Percentiles rank a stretch among this genome's conserved stretches.
Conservation (phyloP, 2,113 vertebrate species). For the Chaetodon trifascialis region DNA sequence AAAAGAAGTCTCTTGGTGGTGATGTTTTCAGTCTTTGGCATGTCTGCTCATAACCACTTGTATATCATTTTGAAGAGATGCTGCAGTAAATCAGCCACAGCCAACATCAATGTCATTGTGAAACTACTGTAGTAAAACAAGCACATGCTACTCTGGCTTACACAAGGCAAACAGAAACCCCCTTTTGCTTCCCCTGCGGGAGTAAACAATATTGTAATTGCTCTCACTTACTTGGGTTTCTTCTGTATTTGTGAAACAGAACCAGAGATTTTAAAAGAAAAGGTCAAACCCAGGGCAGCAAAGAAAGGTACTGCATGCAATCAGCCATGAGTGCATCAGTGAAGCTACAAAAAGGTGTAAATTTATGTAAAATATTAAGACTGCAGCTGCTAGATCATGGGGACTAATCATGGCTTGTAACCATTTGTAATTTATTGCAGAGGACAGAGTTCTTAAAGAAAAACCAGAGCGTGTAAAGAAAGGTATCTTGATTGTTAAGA, state of each 20-base stretch:
- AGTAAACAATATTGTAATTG: neutral
- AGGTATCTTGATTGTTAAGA: neutral
- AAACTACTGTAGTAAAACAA: neutral
- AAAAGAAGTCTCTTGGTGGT: neutral
- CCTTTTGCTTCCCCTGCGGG: neutral
- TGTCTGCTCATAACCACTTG: neutral
- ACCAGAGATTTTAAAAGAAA: constrained; percentile 57
- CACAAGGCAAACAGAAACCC: neutral
- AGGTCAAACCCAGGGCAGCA: constrained; percentile 57
- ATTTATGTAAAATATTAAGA: neutral
- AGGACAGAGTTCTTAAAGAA: constrained; percentile 37
- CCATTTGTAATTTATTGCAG: constrained; percentile 21
- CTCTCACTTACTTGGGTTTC: neutral
- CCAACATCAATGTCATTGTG: neutral
- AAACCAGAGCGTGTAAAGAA: neutral
- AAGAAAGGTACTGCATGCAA: constrained; percentile 60
- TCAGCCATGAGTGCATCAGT: neutral
- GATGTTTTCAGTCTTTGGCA: neutral
- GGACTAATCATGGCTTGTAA: neutral
- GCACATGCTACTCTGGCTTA: neutral
- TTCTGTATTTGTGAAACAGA: constrained; percentile 34
- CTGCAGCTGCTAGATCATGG: neutral
- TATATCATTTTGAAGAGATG: neutral
- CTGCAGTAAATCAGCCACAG: constrained; percentile 2
- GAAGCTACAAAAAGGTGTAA: neutral